Evolutionary conservation across 2,888 invertebrate genomes (phyloP).

Genomic region (Acleris laterana): DNA sequence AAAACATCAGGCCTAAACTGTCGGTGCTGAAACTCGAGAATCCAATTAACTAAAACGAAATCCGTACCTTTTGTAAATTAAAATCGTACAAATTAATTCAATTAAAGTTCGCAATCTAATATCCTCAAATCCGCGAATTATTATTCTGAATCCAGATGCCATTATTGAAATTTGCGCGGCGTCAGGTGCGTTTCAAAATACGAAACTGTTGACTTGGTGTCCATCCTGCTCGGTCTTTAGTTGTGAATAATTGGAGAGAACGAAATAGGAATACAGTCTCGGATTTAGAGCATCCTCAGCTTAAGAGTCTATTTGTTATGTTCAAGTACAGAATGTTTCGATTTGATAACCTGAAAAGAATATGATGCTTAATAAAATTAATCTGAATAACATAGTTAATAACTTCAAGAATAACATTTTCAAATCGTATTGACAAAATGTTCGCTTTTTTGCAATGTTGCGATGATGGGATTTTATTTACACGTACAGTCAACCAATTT

Average conservation of each 20-base stretch:
- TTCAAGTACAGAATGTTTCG: too few species aligned
- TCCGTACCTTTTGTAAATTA: slow-evolving; percentile 41
- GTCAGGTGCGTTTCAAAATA: slow-evolving; percentile 25
- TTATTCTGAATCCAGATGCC: slow-evolving; percentile 42
- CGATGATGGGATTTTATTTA: too few species aligned
- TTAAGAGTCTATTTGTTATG: too few species aligned
- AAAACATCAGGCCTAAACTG: slow-evolving; percentile 1
- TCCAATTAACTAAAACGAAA: slow-evolving; percentile 45
- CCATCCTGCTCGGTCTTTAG: too few species aligned
- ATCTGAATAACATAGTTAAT: too few species aligned
- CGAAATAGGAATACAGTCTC: not conserved
- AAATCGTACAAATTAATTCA: slow-evolving; percentile 45
- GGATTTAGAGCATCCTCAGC: too few species aligned
- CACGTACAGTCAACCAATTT: too few species aligned
- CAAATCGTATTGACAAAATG: too few species aligned
- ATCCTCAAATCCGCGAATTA: slow-evolving; percentile 43
- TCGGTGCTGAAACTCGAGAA: slow-evolving; percentile 29
- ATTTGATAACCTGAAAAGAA: too few species aligned
- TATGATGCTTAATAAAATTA: too few species aligned
- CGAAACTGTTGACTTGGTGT: not conserved
- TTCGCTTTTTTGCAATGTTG: too few species aligned
- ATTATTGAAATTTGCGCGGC: slow-evolving; percentile 45
- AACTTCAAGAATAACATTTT: too few species aligned
- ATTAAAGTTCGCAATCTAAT: slow-evolving; percentile 47
- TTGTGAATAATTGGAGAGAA: not conserved